A percentile compares a stretch with the other conserved stretches of the same genome.
Conservation (phyloP, 2,888 invertebrate genomes). For the Myathropa florea region DNA sequence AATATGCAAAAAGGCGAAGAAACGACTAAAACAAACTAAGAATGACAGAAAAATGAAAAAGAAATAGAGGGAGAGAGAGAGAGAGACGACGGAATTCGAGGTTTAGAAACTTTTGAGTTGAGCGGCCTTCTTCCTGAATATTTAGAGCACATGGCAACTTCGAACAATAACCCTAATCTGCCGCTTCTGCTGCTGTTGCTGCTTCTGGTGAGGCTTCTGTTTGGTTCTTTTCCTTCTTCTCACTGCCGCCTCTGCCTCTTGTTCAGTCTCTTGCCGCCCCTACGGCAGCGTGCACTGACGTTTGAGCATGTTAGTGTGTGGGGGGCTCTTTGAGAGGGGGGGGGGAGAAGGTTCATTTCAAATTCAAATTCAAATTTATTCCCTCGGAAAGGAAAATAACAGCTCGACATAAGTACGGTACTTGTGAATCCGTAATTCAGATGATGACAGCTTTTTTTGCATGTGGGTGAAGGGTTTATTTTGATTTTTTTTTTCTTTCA, state of each 20-base stretch:
- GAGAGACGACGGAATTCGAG: conserved; percentile 36
- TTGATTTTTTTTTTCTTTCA: conserved; percentile 5
- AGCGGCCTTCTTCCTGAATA: conserved; percentile 67
- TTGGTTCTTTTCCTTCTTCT: conserved; percentile 30
- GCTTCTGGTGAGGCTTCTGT: conserved; percentile 11
- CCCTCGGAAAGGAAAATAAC: conserved; percentile 41
- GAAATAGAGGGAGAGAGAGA: neutral
- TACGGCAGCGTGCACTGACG: neutral
- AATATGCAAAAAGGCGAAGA: neutral
- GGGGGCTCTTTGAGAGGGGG: neutral
- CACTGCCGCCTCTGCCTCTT: neutral
- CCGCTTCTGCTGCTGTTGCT: conserved; percentile 17
- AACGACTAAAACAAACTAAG: neutral
- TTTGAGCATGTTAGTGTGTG: conserved; percentile 4
- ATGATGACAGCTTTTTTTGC: conserved; percentile 48
- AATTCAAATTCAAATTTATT: conserved; percentile 55
- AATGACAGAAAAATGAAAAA: conserved; percentile 23
- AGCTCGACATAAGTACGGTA: conserved; percentile 48
- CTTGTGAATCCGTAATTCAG: conserved; percentile 54
- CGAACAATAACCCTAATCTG: conserved; percentile 66
- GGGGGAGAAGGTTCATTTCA: conserved; percentile 30
- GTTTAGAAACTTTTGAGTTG: conserved; percentile 66
- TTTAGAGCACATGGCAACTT: conserved; percentile 70
- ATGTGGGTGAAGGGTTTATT: conserved; percentile 41
- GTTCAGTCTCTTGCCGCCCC: neutral